Base-by-base conservation (phyloP, 2,888 invertebrate species). In the Onchidella celtica region DNA sequence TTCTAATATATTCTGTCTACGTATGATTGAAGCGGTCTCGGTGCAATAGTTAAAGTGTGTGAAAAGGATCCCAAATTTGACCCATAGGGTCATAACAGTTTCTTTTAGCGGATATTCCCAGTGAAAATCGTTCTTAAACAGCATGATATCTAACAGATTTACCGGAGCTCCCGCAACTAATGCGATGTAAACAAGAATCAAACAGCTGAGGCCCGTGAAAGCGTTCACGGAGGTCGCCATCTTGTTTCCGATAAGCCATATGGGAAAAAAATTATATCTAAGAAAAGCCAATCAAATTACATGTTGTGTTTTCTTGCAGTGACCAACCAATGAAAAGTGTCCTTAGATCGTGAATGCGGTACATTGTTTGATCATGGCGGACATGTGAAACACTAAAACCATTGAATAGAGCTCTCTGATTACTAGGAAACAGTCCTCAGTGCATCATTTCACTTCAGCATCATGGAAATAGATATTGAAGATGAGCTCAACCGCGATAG, bases 401-500 rank as follows among this genome's bases (percentile, higher is more conserved):
- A n/a, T n/a, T n/a, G n/a, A n/a, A n/a, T n/a, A n/a, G n/a, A n/a
- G n/a, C n/a, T n/a, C n/a, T n/a, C n/a, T n/a, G n/a, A n/a, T n/a
- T n/a, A n/a, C n/a, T n/a, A n/a, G 72, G 57, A 57, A 72, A n/a
- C 27, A 32, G 17, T 32, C 21, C 47, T 34, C 29, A 55, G 32
- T 34, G 57, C 32, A 70, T 32, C 29, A 14, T 24, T 14, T 34
- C 34, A 72, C n/a, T 29, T 72, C 57, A 3, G 21, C 34, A 57
- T 32, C 1, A 84, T 84, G 84, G 84, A 84, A 74, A 57, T 84
- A 24, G 84, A 84, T 32, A 73, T 84, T 38, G 73, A 82, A 65
- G 82, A 80, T 27, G 83, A 84, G 36, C 66, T 86, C 17, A 79
- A 55, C 65, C 73, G 80, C 73, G 89, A 92, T 83, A 91, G 91